These are phyloP conservation scores for Clarias macrocephalus DNA, from an alignment of 2,113 vertebrate species.

Conservation along the genomic window DNA sequence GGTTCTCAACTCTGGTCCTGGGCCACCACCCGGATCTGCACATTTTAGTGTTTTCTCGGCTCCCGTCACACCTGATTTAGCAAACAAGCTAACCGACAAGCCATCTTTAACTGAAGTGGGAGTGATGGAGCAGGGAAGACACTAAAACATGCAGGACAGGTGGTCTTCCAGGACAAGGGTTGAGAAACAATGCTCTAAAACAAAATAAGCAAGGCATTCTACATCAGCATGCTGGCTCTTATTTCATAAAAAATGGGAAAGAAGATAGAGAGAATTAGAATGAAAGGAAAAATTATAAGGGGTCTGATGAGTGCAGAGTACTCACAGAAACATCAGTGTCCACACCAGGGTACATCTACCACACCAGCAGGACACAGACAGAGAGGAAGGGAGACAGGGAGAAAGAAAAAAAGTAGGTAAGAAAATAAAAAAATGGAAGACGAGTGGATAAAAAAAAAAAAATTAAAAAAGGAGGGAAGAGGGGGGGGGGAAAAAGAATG, in stretches of 20 bases:
- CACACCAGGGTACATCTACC: constrained; percentile 79
- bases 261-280: constrained; percentile 6
- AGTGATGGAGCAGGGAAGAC: too few relatives aligned
- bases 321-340: constrained; percentile 82
- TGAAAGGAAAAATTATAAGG: constrained; percentile 37
- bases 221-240: not conserved
- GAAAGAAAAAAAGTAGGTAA: constrained; percentile 43
- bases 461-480: constrained; percentile 51
- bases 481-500: constrained; percentile 54
- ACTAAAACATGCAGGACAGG: too few relatives aligned
- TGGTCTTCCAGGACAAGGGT: too few relatives aligned
- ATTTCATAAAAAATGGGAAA: not conserved
- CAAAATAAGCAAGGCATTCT: not conserved
- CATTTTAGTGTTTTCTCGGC: too few relatives aligned
- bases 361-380: constrained; percentile 68
- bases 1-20: too few relatives aligned
- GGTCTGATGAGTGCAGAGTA: constrained; percentile 63
- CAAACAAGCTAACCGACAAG: too few relatives aligned
- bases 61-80: too few relatives aligned
- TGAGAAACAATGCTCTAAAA: too few relatives aligned
- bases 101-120: too few relatives aligned
- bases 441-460: not conserved
- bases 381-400: constrained; percentile 38
- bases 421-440: constrained; percentile 14
- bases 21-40: too few relatives aligned